Evolutionary conservation across 2,888 invertebrate species (phyloP), one percentile per base, ranked within the genome.

Genomic region (Nasonovia ribisnigri): DNA sequence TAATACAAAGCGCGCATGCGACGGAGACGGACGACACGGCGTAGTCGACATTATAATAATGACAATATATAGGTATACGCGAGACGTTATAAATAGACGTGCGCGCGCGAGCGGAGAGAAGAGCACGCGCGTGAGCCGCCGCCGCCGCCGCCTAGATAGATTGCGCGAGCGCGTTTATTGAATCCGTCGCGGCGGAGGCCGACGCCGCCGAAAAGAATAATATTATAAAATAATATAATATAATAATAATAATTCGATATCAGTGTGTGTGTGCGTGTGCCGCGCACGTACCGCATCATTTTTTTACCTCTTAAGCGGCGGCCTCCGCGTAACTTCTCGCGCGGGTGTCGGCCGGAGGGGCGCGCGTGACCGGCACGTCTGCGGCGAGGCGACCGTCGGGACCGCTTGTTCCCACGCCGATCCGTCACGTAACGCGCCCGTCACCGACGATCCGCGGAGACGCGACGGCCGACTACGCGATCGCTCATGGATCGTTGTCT

Each of bases 351-450:
- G 42, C 90, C 90, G 48, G 90, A 67, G 84, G 84, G 93, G 93
- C 92, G 46, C 92, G 84, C 92, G 92, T 92, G 92, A 93, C 90
- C 90, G 89, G 93, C 90, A 84, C 84, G 92, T 48, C 91, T 36
- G 84, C 46, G 46, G n/a, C 90, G 57, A 26, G 29, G 11, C 60
- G 48, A 24, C 46, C 57, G 89, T 88, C 88, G 51, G 77, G 92
- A 88, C 88, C 92, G 92, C 77, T 36, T 8, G 89, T 93, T 93
- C 93, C 93, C 93, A 93, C 93, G 93, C 89, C 86, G 48, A 86
- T 93, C 93, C 90, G 90, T 93, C 93, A 93, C 93, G 93, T 93
- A 88, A 86, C 91, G 43, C 92, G 60, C 86, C 46, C 91, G 91
- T 4, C 90, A 46, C 24, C 84, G 91, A n/a, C 91, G 84, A 46